Evolutionary conservation across 2,113 vertebrate species (phyloP), one percentile per base, ranked within the genome.

Genomic region (Gulo gulo): DNA sequence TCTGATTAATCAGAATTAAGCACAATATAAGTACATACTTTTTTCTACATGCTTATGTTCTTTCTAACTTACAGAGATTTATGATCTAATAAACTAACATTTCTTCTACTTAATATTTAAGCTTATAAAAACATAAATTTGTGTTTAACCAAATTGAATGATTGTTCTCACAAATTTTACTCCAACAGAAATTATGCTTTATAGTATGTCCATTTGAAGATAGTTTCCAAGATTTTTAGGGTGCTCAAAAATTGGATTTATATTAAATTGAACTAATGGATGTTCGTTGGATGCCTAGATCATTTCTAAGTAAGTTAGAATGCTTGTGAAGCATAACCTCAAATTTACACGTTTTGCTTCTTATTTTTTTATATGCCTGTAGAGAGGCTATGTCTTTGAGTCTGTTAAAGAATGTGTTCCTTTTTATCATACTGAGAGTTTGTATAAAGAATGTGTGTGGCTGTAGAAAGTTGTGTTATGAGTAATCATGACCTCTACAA

Each of bases 141-240:
- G 42, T 84, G 16, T 55, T 93, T 80, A 63, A 57, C 9, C 42
- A 85, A 80, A 80, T 93, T 55, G 42, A 79, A 45, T 23, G 11
- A 71, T 89, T 93, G 88, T 63, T 84, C n/a, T 71, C 61, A 63
- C 50, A 92, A 76, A 88, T 96, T 91, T 87, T 52, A 92, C 34
- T 59, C 47, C 34, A 29, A 47, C 21, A 71, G 13, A 79, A 84
- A 24, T 45, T 88, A 55, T 45, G 34, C 42, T 63, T 88, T 61
- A 29, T 88, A 78, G 26, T 89, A 65, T 90, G 20, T 50, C 45
- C 4, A 31, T 13, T 65, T 39, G 42, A 92, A 93, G 20, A 90
- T 65, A 85, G 57, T 96, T 76, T 86, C 42, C 21, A 69, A 55
- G 5, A 84, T 34, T 50, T 95, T 93, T 91, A 88, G 59, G 8